phyloP scores from a whole-genome alignment of 2,113 vertebrate genomes.

The Petromus typicus region DNA sequence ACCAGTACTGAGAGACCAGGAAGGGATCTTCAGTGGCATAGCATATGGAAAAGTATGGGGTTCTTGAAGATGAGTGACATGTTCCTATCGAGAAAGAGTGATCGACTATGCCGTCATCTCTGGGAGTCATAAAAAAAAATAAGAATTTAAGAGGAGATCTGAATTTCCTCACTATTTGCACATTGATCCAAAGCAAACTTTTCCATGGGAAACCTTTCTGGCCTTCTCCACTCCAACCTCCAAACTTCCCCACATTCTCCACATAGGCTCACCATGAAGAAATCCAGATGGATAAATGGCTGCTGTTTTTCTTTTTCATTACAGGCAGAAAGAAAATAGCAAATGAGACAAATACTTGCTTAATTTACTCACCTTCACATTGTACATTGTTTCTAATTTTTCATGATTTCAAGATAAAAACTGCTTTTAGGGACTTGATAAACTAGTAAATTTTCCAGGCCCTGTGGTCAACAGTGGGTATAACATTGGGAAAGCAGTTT shows the following conservation, averaged over 20 bases:
- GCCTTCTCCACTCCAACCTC: background rate
- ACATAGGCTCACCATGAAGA: background rate
- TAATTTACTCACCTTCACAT: background rate
- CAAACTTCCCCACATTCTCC: background rate
- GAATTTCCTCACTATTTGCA: background rate
- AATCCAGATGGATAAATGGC: background rate
- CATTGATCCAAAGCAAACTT: background rate
- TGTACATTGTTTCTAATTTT: slow-evolving; percentile 31
- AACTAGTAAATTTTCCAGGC: background rate
- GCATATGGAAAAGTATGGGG: background rate
- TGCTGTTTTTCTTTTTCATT: background rate
- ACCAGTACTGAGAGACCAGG: background rate
- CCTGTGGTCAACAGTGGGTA: background rate
- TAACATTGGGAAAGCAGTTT: slow-evolving; percentile 23
- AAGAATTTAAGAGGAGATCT: background rate
- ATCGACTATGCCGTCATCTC: background rate
- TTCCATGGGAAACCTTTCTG: background rate
- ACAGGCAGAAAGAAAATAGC: background rate
- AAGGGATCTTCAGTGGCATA: background rate
- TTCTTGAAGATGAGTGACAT: background rate
- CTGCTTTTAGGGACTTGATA: slow-evolving; percentile 28
- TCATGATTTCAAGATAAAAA: slow-evolving; percentile 35
- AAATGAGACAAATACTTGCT: slow-evolving; percentile 7
- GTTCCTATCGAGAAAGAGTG: background rate
- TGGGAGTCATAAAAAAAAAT: background rate